A percentile compares a stretch with the other conserved stretches of the same genome.
Evolutionary conservation across 2,797 vertebrate species (phyloP).

Genomic region (Rallus crepitans): DNA sequence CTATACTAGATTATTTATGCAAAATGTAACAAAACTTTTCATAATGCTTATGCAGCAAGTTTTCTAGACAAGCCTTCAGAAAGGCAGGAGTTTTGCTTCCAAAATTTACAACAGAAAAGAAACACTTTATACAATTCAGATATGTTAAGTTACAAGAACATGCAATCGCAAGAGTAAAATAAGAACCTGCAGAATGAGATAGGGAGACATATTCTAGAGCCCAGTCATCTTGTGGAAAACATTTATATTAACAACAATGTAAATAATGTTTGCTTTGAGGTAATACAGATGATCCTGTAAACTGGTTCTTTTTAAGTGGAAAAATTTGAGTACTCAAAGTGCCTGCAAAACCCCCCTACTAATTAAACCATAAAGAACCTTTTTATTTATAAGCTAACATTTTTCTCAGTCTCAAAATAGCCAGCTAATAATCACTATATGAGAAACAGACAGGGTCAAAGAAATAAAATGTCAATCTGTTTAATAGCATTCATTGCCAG

Average conservation of each 20-base stretch:
- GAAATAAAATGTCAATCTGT: not conserved
- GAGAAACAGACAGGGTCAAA: not conserved
- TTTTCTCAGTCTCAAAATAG: conserved; percentile 3
- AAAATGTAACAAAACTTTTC: not conserved
- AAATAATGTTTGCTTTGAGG: not conserved
- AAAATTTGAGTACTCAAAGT: not conserved
- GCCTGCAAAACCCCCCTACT: not conserved
- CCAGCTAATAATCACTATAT: not conserved
- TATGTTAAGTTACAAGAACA: not conserved
- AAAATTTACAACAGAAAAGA: not conserved
- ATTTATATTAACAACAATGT: not conserved
- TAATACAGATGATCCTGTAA: not conserved
- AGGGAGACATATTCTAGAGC: not conserved
- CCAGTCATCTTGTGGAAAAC: not conserved
- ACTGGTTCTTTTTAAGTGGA: not conserved
- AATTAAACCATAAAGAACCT: not conserved
- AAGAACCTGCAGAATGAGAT: not conserved
- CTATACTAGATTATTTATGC: not conserved
- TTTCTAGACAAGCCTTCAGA: not conserved
- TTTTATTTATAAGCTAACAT: not conserved
- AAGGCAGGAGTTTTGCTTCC: not conserved
- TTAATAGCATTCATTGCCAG: not conserved
- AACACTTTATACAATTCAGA: not conserved
- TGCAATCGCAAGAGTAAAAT: not conserved
- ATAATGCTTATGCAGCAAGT: not conserved